Evolutionary conservation across 2,113 vertebrate genomes (phyloP).

Genomic region (Leiothrix lutea): DNA sequence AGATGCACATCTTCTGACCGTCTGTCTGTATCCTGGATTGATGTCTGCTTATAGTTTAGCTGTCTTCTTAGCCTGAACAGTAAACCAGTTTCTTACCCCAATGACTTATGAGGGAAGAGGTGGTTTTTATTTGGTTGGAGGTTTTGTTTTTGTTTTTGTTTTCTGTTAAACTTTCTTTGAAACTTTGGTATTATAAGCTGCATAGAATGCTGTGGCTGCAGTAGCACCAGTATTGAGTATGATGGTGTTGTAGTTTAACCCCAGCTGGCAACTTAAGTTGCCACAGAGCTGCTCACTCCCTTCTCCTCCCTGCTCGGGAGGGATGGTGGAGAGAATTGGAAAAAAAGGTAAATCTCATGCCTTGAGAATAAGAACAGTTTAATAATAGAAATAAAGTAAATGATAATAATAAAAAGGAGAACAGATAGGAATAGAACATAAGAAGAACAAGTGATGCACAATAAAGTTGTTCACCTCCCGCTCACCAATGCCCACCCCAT

Average conservation of each 20-base stretch:
- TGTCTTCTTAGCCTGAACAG: neutral
- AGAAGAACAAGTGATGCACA: neutral
- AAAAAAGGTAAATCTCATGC: neutral
- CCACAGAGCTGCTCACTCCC: neutral
- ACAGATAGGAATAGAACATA: neutral
- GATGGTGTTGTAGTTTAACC: neutral
- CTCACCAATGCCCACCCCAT: neutral
- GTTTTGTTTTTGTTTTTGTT: neutral
- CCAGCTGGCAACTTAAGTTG: neutral
- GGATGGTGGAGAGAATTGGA: neutral
- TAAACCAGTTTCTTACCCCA: neutral
- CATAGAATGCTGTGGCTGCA: neutral
- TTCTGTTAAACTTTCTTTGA: neutral
- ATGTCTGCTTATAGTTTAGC: neutral
- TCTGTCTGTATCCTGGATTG: neutral
- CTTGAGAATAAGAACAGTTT: neutral
- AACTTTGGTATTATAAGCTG: neutral
- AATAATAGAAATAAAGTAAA: neutral
- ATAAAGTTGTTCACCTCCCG: neutral
- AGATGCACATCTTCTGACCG: neutral
- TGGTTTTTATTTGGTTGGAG: neutral
- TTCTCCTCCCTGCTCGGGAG: neutral
- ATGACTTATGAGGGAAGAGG: neutral
- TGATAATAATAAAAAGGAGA: neutral
- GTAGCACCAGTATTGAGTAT: neutral